These are phyloP conservation scores for Schizopygopsis pylzovi DNA, from an alignment of 2,797 vertebrate species.

Conservation along the genomic window DNA sequence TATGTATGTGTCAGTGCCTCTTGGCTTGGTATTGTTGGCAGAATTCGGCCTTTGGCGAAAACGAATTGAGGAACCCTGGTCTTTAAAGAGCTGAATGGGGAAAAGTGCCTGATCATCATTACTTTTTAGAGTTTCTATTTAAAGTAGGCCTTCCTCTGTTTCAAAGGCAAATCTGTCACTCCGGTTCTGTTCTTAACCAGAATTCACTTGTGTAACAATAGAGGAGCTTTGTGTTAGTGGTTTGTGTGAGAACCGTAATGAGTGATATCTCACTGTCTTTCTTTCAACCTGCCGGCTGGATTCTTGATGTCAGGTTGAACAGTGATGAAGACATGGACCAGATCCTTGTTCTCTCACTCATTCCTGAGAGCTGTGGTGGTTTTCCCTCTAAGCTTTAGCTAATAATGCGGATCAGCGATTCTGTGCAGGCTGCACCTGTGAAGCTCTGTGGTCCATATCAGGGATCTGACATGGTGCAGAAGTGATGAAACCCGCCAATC, in stretches of 20 bases:
- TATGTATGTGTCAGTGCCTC: too few relatives aligned
- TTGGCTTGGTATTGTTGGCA: too few relatives aligned
- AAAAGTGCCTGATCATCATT: neutral
- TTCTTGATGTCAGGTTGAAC: constrained; percentile 4
- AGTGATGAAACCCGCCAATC: constrained; percentile 35
- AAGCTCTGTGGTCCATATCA: constrained; percentile 18
- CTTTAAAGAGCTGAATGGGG: neutral
- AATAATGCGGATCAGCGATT: constrained; percentile 30
- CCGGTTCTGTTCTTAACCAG: neutral
- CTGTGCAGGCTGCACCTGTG: constrained; percentile 35
- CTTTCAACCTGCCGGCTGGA: neutral
- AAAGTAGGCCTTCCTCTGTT: neutral
- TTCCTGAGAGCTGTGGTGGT: neutral
- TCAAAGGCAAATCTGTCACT: neutral
- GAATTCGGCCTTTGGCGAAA: too few relatives aligned
- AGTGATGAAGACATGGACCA: constrained; percentile 14
- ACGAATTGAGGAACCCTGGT: too few relatives aligned
- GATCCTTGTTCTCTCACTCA: constrained; percentile 21
- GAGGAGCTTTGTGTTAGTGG: neutral
- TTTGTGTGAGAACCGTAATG: neutral
- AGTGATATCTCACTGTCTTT: neutral
- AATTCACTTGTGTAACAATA: neutral
- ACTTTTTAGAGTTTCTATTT: neutral
- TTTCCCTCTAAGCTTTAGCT: constrained; percentile 23
- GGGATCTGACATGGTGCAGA: constrained; percentile 3